Conservation (phyloP, 2,113 vertebrate genomes). For the Loxodonta africana region DNA sequence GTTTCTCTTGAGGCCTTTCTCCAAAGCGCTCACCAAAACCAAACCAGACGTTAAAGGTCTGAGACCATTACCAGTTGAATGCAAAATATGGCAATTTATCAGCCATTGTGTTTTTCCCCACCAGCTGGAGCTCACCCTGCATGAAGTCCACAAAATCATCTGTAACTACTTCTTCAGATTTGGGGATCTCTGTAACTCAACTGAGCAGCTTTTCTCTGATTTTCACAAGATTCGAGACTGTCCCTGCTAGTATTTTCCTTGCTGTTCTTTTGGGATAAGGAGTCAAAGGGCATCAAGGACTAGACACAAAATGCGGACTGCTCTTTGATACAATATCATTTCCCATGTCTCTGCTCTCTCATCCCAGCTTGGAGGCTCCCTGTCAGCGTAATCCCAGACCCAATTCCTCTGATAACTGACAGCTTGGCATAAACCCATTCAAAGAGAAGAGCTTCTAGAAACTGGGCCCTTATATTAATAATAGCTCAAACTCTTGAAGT, state of each 20-base stretch:
- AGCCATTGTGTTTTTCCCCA: background rate
- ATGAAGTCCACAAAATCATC: background rate
- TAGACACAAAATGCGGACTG: slow-evolving; percentile 6
- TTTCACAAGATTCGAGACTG: background rate
- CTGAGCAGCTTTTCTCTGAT: slow-evolving; percentile 19
- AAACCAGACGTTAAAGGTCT: background rate
- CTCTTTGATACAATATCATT: background rate
- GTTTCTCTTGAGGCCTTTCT: slow-evolving; percentile 3
- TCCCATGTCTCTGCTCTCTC: background rate
- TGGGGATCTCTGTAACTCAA: background rate
- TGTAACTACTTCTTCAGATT: background rate
- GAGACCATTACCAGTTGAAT: background rate
- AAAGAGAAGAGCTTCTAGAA: slow-evolving; percentile 71
- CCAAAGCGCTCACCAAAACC: background rate
- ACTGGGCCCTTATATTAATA: slow-evolving; percentile 74
- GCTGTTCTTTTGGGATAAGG: slow-evolving; percentile 46
- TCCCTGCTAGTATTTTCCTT: background rate
- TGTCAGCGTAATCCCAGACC: slow-evolving; percentile 11
- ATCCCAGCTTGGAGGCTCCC: background rate
- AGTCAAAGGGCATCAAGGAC: background rate
- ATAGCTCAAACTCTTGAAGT: slow-evolving; percentile 79
- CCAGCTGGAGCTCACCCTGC: background rate
- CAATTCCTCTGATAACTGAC: slow-evolving; percentile 51
- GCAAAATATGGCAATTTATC: background rate
- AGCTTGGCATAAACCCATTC: slow-evolving; percentile 71